These are phyloP conservation scores for Myrmophylax atrothorax DNA, from an alignment of 2,113 vertebrate species.

Conservation along the genomic window DNA sequence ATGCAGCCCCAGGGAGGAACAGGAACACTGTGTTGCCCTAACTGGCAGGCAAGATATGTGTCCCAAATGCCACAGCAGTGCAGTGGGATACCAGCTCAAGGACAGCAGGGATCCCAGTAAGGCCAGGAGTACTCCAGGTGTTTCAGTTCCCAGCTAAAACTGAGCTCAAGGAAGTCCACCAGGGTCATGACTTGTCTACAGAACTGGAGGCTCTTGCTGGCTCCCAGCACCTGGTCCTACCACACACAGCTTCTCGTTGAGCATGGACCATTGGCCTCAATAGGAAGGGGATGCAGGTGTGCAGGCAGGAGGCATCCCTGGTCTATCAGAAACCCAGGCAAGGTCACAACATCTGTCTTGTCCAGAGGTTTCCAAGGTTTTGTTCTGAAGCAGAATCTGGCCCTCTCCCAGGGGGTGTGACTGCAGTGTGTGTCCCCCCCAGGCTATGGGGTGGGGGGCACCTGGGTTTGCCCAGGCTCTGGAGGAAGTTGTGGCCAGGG, in stretches of 20 bases:
- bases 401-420: not conserved
- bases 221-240: not conserved
- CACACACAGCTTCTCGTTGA: not conserved
- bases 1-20: not conserved
- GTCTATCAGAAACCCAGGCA: not conserved
- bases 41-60: accelerated
- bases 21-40: not conserved
- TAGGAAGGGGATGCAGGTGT: accelerated
- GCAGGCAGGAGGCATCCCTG: not conserved
- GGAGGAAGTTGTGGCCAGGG: not conserved
- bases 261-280: accelerated
- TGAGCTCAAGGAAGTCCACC: not conserved
- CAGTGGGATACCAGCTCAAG: not conserved
- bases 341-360: not conserved
- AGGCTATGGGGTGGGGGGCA: not conserved
- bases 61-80: not conserved
- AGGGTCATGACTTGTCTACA: not conserved
- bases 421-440: not conserved
- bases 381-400: not conserved
- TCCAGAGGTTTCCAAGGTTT: not conserved
- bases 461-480: not conserved
- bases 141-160: not conserved
- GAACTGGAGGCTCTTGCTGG: not conserved
- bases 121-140: not conserved
- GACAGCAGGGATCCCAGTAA: not conserved